These are phyloP conservation scores for Lepus europaeus DNA, from an alignment of 2,113 vertebrate genomes.

Conservation along the genomic window DNA sequence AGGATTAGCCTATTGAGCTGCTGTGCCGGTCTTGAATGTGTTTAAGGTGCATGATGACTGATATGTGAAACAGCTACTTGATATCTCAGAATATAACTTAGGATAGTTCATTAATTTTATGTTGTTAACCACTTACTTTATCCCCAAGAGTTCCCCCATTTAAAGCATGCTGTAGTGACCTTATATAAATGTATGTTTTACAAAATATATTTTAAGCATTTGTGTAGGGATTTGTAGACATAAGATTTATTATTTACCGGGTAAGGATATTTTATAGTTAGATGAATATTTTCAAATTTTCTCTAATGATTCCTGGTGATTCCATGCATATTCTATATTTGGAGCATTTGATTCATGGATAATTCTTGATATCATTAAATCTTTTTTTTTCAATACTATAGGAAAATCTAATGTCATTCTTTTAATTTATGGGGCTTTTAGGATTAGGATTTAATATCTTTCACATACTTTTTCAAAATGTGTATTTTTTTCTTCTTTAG, in stretches of 20 bases:
- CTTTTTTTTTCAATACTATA: slow-evolving; percentile 38
- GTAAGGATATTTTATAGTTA: background rate
- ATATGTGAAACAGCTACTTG: background rate
- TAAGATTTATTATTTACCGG: background rate
- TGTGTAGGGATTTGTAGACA: background rate
- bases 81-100: background rate
- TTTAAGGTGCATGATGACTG: background rate
- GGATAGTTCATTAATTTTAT: slow-evolving; percentile 36
- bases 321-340: background rate
- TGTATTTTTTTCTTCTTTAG: background rate
- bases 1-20: too few relatives aligned
- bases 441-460: background rate
- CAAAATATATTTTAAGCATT: background rate
- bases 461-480: background rate
- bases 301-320: background rate
- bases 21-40: background rate
- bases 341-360: background rate
- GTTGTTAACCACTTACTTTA: background rate
- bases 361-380: background rate
- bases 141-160: background rate
- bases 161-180: background rate
- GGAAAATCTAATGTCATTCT: slow-evolving; percentile 45
- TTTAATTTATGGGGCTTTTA: background rate
- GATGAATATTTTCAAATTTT: slow-evolving; percentile 24
- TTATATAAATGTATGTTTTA: background rate